Base-by-base conservation (phyloP, 2,797 vertebrate species). In the Crenuchus spilurus region DNA sequence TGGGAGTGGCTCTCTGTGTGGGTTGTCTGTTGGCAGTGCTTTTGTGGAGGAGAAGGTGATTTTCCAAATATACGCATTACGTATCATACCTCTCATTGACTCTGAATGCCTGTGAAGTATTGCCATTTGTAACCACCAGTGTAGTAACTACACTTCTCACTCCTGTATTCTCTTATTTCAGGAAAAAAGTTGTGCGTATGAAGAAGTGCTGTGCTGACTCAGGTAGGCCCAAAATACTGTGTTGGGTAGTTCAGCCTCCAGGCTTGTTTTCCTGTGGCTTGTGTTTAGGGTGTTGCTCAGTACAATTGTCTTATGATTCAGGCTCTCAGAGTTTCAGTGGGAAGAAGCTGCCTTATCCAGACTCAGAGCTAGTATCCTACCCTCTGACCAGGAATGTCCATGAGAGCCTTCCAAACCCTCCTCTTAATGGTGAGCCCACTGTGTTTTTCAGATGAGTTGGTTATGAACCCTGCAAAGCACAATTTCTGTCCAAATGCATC, bases 21-120 rank as follows among this genome's bases (percentile, higher is more conserved):
- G 84, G 90, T 37, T 90, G 92, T 84, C 87, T 96, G 76, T 51
- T 95, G 84, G 89, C 82, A 66, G 93, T 92, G 72, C 78, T 96
- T 77, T 92, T 92, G 84, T 89, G 72, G 90, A 93, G 88, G 81
- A 92, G 89, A 87, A 95, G 94, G 95, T 96, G 91, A 28, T 61
- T 70, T 44, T 26, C 46, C 20, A 49, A 22, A 20, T 44, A 44
- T 16, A 18, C 9, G 20, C 31, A 24, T 41, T 28, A 26, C 10
- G 22, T 22, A 9, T 35, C 6, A 1, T 18, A 18, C 10, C 11
- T 26, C 1, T 42, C 16, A 33, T 9, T 33, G 7, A 3, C 8
- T 16, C 2, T 8, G 28, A n/a, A 18, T 35, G 16, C 6, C 30
- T 18, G 3, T 33, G 9, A 14, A 26, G 22, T 9, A 18, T 26